Base-by-base conservation (phyloP, 23 tunicate genomes). In the Corella eumyota region DNA sequence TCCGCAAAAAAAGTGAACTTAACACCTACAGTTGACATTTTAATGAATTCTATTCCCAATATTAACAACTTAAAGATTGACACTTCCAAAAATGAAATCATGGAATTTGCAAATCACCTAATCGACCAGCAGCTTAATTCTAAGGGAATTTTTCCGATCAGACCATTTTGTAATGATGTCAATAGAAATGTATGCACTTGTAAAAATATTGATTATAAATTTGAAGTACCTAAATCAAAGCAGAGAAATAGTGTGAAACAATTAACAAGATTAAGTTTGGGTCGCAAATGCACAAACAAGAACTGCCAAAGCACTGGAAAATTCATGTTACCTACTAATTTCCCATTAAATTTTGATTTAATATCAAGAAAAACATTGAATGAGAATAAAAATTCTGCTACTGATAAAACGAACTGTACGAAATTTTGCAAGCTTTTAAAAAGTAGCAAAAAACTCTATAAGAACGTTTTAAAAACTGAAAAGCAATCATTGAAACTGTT, bases 111-210 rank as follows among this genome's bases (percentile, higher is more conserved):
- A n/a, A n/a, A n/a, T n/a, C n/a, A n/a, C n/a, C n/a, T n/a, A n/a
- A n/a, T n/a, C n/a, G n/a, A n/a, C n/a, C n/a, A n/a, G n/a, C n/a
- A n/a, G n/a, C n/a, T n/a, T n/a, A n/a, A n/a, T n/a, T n/a, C n/a
- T n/a, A n/a, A n/a, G n/a, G 38, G 31, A 21, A 35, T 75, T 20
- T 75, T 75, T 45, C 27, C 72, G 9, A 13, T 72, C 9, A 73
- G 70, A 9, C 70, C 70, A 1, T 75, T 75, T 56, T 58, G 67
- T 66, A 73, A 75, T 7, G 73, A 65, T 30, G 22, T 26, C 2
- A 44, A 58, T 30, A n/a, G 32, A 15, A 26, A 30, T 2, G 36
- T 66, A 17, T 75, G 73, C 50, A 57, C 60, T 65, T 74, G 80
- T 51, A 34, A 20, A 40, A 40, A 28, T 24, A 20, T 27, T 19